Evolutionary conservation across 2,113 vertebrate species (phyloP).

Genomic region (Toxotes chatareus): DNA sequence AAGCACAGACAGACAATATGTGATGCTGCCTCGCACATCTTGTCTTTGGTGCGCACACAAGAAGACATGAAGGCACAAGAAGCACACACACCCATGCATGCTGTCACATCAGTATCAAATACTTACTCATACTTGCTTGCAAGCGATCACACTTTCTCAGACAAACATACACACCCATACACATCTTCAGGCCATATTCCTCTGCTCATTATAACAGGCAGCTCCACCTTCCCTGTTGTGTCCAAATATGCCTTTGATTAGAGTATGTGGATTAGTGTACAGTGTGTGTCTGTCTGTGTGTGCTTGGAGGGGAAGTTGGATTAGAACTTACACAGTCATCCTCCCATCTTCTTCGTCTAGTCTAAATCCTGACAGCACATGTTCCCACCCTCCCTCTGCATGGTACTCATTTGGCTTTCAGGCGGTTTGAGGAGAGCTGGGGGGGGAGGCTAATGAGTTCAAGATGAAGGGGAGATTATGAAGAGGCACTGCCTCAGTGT

Average conservation of each 20-base stretch:
- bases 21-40: not conserved
- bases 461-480: constrained; percentile 72
- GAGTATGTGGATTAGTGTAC: constrained; percentile 44
- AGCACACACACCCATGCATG: constrained; percentile 21
- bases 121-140: constrained; percentile 15
- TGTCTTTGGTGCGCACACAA: not conserved
- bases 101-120: constrained; percentile 26
- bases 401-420: constrained; percentile 75
- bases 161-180: constrained; percentile 1
- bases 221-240: constrained; percentile 56
- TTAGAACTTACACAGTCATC: constrained; percentile 53
- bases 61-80: not conserved
- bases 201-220: constrained; percentile 47
- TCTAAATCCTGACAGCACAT: constrained; percentile 53
- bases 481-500: constrained; percentile 32
- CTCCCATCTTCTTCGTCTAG: constrained; percentile 36
- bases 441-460: constrained; percentile 73
- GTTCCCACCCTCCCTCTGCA: constrained; percentile 61
- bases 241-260: constrained; percentile 68
- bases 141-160: constrained; percentile 3
- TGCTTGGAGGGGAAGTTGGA: constrained; percentile 45
- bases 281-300: not conserved
- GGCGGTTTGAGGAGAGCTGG: constrained; percentile 48
- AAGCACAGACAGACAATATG: not conserved
- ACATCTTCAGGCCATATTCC: constrained; percentile 54